Evolutionary conservation across 2,797 vertebrate species (phyloP), one percentile per base, ranked within the genome.

Genomic region (Xenopus petersii): DNA sequence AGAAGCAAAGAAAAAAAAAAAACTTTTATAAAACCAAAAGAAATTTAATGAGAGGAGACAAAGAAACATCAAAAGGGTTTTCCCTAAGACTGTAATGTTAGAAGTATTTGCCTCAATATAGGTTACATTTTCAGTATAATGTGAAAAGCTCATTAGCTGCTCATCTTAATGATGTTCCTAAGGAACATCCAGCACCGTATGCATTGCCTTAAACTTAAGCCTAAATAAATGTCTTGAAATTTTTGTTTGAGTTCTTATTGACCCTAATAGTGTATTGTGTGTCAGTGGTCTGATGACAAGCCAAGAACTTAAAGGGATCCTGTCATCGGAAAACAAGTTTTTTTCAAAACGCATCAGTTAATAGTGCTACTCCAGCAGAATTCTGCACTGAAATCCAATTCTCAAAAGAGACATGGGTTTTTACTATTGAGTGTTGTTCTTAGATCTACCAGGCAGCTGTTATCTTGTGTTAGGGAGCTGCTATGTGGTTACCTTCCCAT

Each of bases 1-100:
- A 30, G 26, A 30, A 30, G 26, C 49, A 30, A 30, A 30, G 1
- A 51, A 92, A 89, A 90, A 92, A 89, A 86, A 92, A 93, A 91
- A 87, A 87, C 84, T 89, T 92, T 89, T 70, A 33, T 15, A 11
- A 26, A 85, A 83, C 86, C 81, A 86, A 91, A 17, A 93, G 84
- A 90, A 89, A 90, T 88, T 91, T 96, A 95, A 96, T 97, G 94
- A 97, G 95, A 94, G 92, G 93, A 93, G 89, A 87, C 84, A 91
- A 93, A 91, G 91, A 94, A 90, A 96, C 95, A 95, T 98, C 94
- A 98, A 97, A 96, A 93, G 89, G 88, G 85, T 87, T 91, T 87
- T 89, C 90, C 91, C 88, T 92, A 93, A 91, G 91, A 96, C 93
- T 93, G 92, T 93, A 91, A 93, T 93, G 94, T 96, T 95, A 93